These are phyloP conservation scores for Lacerta bilineata DNA, from an alignment of 2,797 vertebrate species.

Conservation along the genomic window DNA sequence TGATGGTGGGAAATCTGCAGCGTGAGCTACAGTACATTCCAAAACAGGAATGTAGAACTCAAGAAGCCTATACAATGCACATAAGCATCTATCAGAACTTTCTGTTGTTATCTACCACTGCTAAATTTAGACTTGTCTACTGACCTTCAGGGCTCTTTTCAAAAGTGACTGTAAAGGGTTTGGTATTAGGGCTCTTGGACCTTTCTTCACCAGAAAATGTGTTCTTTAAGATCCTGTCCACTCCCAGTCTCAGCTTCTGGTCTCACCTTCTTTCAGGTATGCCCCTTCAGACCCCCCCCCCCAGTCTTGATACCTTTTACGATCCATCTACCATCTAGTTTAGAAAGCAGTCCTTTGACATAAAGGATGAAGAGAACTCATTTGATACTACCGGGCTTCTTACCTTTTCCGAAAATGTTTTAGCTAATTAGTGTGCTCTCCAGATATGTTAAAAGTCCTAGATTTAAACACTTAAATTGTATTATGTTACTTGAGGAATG, in stretches of 20 bases:
- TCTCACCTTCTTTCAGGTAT: not conserved
- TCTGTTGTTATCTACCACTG: not conserved
- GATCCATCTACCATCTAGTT: not conserved
- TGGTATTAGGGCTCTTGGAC: not conserved
- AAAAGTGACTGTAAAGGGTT: not conserved
- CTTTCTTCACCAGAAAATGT: not conserved
- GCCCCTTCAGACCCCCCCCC: not conserved
- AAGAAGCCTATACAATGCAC: not conserved
- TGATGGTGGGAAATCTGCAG: not conserved
- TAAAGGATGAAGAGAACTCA: not conserved
- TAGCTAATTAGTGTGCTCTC: not conserved
- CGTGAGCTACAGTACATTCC: constrained; percentile 8
- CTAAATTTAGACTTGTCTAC: constrained; percentile 38
- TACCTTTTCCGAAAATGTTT: not conserved
- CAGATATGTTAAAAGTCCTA: not conserved
- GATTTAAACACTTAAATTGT: not conserved
- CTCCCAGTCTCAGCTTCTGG: too few species aligned
- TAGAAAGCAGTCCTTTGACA: not conserved
- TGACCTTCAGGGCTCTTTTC: constrained; percentile 38
- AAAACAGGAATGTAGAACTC: not conserved
- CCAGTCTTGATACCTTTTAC: not conserved
- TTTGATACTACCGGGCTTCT: not conserved
- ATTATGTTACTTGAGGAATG: not conserved
- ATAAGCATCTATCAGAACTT: not conserved
- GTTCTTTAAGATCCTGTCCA: not conserved